Evolutionary conservation across 2,888 invertebrate species (phyloP).

Genomic region (Phlogophora meticulosa): DNA sequence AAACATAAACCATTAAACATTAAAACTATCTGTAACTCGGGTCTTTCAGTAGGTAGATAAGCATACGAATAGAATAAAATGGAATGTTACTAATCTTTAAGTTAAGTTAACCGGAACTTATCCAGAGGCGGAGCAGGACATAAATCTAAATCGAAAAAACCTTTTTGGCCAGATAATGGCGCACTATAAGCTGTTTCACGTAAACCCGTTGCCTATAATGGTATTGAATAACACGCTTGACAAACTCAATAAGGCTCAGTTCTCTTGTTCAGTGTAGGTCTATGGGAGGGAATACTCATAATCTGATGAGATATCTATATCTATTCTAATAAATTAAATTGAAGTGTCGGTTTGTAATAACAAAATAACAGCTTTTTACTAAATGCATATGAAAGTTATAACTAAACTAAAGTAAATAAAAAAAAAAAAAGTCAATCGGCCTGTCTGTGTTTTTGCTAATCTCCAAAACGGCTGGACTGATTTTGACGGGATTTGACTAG

Average conservation of each 20-base stretch:
- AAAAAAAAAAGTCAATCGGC: too few species aligned
- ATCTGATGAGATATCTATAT: conserved; percentile 17
- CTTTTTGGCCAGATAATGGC: conserved; percentile 37
- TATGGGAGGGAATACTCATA: conserved; percentile 10
- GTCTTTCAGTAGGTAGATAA: too few species aligned
- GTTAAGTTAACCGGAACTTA: conserved; percentile 17
- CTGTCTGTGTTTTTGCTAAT: too few species aligned
- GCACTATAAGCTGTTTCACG: conserved; percentile 33
- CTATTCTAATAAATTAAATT: too few species aligned
- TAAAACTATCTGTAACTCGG: too few species aligned
- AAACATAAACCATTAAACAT: too few species aligned
- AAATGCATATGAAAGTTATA: too few species aligned
- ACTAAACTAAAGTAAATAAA: too few species aligned
- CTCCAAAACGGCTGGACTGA: too few species aligned
- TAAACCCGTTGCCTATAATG: conserved; percentile 47
- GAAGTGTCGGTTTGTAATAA: too few species aligned
- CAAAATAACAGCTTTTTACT: too few species aligned
- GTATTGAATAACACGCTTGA: conserved; percentile 47
- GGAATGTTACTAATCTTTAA: conserved; percentile 2
- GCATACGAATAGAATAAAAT: background rate
- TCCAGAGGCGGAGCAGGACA: conserved; percentile 5
- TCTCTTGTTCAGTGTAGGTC: conserved; percentile 14
- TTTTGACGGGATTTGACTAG: too few species aligned
- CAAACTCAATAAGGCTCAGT: conserved; percentile 24
- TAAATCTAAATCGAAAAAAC: conserved; percentile 48